Evolutionary conservation across 2,113 vertebrate genomes (phyloP), one percentile per base, ranked within the genome.

Genomic region (Sturnus vulgaris): DNA sequence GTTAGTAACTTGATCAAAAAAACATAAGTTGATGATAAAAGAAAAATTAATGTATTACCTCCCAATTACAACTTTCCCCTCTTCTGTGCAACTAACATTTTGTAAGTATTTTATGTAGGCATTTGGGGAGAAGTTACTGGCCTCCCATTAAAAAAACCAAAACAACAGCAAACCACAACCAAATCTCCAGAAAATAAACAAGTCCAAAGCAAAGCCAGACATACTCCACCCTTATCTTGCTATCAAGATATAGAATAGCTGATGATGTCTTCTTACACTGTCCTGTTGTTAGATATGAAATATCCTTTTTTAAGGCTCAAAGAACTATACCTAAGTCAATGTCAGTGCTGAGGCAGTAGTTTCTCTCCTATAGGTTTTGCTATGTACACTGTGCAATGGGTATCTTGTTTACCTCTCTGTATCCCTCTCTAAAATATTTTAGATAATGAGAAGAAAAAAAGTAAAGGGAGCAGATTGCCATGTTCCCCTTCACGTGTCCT

Each of bases 401-500:
- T 94, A 19, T 49, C 49, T 80, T 92, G 25, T 76, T 53, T 89
- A 17, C 27, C 86, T 90, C 22, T 83, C 9, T 57, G 19, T 73
- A 9, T 46, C 4, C 37, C 20, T 80, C 16, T 31, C 39, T 86
- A 44, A 88, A 86, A 61, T 96, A 93, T 97, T 97, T 92, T 93
- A 99, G 98, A 88, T 97, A 97, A 98, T 97, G 98, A 95, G 96
- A 98, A 92, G 97, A 98, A 97, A 95, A 98, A 97, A 86, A 97
- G 95, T 95, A 97, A 97, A 98, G 91, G 94, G 96, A 97, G 97
- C 72, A 94, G 78, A 96, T 91, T n/a, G 6, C 90, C 93, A 70
- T 95, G 91, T 87, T 95, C 76, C 16, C 98, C 98, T 95, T 99
- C 99, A 75, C 98, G 98, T 76, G 99, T 99, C 77, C 98, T 99